Conservation (phyloP, 1,140 invertebrate genomes). For the Coelopa frigida region DNA sequence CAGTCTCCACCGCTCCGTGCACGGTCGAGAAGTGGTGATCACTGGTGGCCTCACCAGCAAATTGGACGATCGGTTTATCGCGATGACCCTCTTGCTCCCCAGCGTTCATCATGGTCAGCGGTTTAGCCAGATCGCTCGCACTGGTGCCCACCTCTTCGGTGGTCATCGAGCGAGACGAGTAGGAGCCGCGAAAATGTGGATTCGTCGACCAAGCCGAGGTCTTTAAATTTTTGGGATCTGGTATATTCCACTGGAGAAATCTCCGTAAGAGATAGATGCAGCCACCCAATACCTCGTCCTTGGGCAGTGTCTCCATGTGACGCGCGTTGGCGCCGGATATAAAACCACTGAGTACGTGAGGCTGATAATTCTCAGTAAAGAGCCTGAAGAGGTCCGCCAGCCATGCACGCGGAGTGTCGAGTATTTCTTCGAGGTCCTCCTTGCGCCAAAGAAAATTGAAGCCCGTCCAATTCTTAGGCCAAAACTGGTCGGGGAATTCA, state of each 20-base stretch:
- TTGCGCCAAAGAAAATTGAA: constrained; percentile 50
- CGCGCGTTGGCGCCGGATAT: constrained; percentile 48
- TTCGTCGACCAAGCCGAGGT: constrained; percentile 55
- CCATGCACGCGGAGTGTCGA: constrained; percentile 49
- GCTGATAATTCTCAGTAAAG: constrained; percentile 52
- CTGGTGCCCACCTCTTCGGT: constrained; percentile 38
- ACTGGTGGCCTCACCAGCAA: constrained; percentile 62
- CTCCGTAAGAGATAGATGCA: constrained; percentile 43
- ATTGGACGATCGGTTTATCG: constrained; percentile 50
- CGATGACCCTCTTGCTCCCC: constrained; percentile 34
- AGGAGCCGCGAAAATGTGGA: constrained; percentile 58
- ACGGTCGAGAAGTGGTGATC: constrained; percentile 60
- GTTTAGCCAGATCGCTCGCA: constrained; percentile 25
- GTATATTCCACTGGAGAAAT: constrained; percentile 17
- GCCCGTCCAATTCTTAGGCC: constrained; percentile 47
- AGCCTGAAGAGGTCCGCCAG: constrained; percentile 55
- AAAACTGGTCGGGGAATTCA: constrained; percentile 58
- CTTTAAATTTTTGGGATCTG: constrained; percentile 18
- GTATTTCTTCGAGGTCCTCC: constrained; percentile 49
- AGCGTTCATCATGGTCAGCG: constrained; percentile 45
- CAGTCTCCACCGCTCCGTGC: constrained; percentile 68
- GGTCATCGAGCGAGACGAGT: constrained; percentile 55
- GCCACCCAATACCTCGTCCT: constrained; percentile 44
- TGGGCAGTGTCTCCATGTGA: constrained; percentile 48
- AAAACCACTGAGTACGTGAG: constrained; percentile 59